phyloP scores from a whole-genome alignment of 2,888 invertebrate species.

The Mycalesis mineus region DNA sequence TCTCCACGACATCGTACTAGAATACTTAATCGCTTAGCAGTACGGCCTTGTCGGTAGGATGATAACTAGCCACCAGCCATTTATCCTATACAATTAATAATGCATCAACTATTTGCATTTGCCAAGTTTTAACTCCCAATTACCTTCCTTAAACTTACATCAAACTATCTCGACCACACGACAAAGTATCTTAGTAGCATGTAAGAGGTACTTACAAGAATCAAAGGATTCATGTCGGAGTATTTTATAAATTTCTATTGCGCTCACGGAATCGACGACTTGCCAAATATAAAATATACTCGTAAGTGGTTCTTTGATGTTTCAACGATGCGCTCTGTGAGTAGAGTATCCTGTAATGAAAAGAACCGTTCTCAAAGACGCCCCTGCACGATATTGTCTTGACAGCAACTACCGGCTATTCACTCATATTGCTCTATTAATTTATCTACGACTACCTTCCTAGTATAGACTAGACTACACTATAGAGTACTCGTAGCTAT shows the following conservation, averaged over 20 bases:
- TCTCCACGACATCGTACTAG: too few relatives aligned
- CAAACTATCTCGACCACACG: too few relatives aligned
- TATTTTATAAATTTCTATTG: not conserved
- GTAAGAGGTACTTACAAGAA: not conserved
- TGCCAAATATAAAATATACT: not conserved
- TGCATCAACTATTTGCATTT: too few relatives aligned
- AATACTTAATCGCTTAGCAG: too few relatives aligned
- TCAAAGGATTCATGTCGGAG: not conserved
- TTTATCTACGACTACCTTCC: conserved; percentile 4
- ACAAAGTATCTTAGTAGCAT: not conserved
- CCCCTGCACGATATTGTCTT: conserved; percentile 23
- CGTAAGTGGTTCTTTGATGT: conserved; percentile 1
- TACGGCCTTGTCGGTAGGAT: too few relatives aligned
- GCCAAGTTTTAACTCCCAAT: too few relatives aligned
- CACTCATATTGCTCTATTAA: conserved; percentile 13
- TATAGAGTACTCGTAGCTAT: too few relatives aligned
- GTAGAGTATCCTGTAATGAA: conserved; percentile 10
- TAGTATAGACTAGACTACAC: not conserved
- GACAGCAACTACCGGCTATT: conserved; percentile 15
- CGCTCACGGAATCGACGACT: not conserved
- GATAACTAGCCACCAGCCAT: too few relatives aligned
- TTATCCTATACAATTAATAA: too few relatives aligned
- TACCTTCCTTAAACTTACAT: too few relatives aligned
- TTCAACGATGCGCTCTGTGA: conserved; percentile 1
- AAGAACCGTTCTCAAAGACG: conserved; percentile 24